These are phyloP conservation scores for Arizona elegans DNA, from an alignment of 2,113 vertebrate genomes.

Conservation along the genomic window DNA sequence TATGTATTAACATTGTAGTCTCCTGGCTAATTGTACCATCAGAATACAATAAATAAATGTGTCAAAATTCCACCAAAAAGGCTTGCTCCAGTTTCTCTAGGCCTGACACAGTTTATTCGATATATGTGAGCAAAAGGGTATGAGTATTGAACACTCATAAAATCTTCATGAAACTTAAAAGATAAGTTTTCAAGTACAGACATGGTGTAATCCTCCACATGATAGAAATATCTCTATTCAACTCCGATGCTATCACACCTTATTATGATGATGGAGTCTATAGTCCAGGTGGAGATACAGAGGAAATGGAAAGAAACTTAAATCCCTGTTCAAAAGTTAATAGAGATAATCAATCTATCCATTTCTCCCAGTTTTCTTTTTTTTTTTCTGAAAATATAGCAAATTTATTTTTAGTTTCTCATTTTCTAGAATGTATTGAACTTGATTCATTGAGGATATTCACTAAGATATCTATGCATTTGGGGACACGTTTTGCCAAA, in stretches of 20 bases:
- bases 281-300: background rate
- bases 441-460: background rate
- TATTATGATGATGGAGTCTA: background rate
- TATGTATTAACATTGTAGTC: no score
- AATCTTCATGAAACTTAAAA: background rate
- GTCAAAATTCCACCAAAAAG: background rate
- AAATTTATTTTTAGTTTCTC: background rate
- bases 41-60: no score
- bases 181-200: background rate
- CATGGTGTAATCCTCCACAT: background rate
- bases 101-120: background rate
- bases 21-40: no score
- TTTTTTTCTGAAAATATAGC: background rate
- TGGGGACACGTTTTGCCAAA: background rate
- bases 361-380: background rate
- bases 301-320: background rate
- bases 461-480: background rate
- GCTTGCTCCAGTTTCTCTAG: background rate
- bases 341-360: background rate
- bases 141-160: background rate
- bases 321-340: background rate
- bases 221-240: background rate
- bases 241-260: background rate
- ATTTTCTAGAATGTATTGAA: background rate
- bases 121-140: background rate